Evolutionary conservation across 2,888 invertebrate species (phyloP).

Genomic region (Lacanobia oleracea): DNA sequence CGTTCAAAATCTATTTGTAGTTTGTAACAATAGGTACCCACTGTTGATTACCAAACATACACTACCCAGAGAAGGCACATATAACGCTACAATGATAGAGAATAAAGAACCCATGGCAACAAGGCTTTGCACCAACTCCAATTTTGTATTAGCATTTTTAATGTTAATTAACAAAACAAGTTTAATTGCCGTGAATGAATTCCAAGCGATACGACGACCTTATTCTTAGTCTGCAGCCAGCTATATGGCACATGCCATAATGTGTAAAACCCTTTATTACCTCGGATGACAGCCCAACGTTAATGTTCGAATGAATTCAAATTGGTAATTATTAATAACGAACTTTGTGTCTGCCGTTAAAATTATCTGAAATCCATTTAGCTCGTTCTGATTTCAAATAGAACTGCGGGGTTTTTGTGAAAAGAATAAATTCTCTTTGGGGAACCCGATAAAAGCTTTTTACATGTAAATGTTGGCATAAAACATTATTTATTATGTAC

Average conservation of each 20-base stretch:
- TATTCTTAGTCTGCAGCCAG: conserved; percentile 26
- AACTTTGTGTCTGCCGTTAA: conserved; percentile 63
- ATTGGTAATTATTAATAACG: conserved; percentile 68
- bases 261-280: conserved; percentile 36
- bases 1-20: not conserved
- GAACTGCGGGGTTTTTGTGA: conserved; percentile 49
- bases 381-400: conserved; percentile 61
- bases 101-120: not conserved
- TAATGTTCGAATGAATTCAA: conserved; percentile 64
- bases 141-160: not conserved
- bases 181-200: not conserved
- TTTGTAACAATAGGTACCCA: too few relatives aligned
- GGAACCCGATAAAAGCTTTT: conserved; percentile 45
- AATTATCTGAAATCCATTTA: conserved; percentile 67
- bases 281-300: conserved; percentile 49
- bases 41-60: not conserved
- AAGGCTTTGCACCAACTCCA: not conserved
- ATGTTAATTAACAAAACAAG: not conserved
- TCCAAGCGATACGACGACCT: not conserved
- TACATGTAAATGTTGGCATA: conserved; percentile 39
- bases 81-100: not conserved
- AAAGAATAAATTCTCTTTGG: conserved; percentile 55
- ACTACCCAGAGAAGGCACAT: not conserved
- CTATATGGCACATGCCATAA: conserved; percentile 20
- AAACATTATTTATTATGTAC: conserved; percentile 30